phyloP scores from a whole-genome alignment of 2,797 vertebrate species.

The Uromys caudimaculatus region DNA sequence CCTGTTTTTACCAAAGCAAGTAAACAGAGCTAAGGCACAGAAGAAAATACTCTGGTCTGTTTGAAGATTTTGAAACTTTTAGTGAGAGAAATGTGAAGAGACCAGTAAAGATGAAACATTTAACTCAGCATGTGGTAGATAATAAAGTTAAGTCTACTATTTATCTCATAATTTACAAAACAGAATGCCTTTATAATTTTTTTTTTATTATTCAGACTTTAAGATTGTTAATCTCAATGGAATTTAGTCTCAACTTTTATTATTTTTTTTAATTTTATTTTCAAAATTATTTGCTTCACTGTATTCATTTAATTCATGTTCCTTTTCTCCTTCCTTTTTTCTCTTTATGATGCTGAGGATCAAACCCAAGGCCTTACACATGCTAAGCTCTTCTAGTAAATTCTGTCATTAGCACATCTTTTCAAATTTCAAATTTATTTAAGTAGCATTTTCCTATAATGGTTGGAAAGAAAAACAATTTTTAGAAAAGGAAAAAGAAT shows the following conservation, averaged over 20 bases:
- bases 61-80: background rate
- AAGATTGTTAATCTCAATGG: background rate
- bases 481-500: background rate
- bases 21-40: background rate
- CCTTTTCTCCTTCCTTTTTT: background rate
- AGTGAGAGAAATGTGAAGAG: background rate
- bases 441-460: constrained; percentile 5
- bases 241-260: background rate
- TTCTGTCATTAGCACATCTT: background rate
- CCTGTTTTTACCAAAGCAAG: background rate
- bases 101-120: background rate
- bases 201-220: constrained; percentile 7
- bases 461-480: background rate
- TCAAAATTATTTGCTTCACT: background rate
- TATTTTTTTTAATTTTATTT: background rate
- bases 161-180: constrained; percentile 26
- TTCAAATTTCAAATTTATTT: constrained; percentile 27
- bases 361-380: background rate
- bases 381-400: background rate
- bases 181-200: background rate
- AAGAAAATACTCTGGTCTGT: background rate
- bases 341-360: background rate
- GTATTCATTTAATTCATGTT: background rate
- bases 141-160: background rate
- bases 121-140: background rate